Evolutionary conservation across 2,113 vertebrate species (phyloP).

Genomic region (Sula dactylatra): DNA sequence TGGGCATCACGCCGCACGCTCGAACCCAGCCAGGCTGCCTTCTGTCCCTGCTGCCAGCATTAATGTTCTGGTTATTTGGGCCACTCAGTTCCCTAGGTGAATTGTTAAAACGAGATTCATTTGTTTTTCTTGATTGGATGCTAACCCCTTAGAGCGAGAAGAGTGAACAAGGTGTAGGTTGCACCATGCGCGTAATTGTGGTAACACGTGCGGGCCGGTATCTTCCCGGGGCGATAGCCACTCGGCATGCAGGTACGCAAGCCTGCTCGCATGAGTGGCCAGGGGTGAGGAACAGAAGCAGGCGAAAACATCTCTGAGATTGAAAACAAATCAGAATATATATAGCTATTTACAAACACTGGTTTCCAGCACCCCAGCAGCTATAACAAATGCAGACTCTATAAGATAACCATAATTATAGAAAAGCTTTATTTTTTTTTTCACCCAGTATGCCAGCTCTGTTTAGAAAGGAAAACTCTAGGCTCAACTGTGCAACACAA

Average conservation of each 20-base stretch:
- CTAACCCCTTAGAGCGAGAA: not conserved
- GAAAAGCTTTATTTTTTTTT: slow-evolving; percentile 54
- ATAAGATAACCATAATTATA: slow-evolving; percentile 37
- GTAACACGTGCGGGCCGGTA: not conserved
- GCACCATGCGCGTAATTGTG: not conserved
- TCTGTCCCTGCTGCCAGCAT: not conserved
- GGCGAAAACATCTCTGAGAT: not conserved
- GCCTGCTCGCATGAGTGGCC: not conserved
- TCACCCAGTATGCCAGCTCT: slow-evolving; percentile 9
- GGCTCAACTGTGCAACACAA: slow-evolving; percentile 10
- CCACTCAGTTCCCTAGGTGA: not conserved
- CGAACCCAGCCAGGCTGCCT: not conserved
- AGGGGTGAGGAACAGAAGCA: not conserved
- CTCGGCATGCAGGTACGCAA: not conserved
- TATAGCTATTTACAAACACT: slow-evolving; percentile 1
- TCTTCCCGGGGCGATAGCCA: not conserved
- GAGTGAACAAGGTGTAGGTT: not conserved
- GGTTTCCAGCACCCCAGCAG: not conserved
- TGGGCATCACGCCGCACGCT: not conserved
- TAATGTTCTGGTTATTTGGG: not conserved
- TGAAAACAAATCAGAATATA: slow-evolving; percentile 32
- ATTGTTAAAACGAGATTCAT: not conserved
- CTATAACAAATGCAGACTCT: slow-evolving; percentile 42
- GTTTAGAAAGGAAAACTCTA: slow-evolving; percentile 56
- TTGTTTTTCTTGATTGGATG: not conserved